A percentile compares a stretch with the other conserved stretches of the same genome.
phyloP scores from a whole-genome alignment of 2,797 vertebrate species.

The Triplophysa bombifrons region DNA sequence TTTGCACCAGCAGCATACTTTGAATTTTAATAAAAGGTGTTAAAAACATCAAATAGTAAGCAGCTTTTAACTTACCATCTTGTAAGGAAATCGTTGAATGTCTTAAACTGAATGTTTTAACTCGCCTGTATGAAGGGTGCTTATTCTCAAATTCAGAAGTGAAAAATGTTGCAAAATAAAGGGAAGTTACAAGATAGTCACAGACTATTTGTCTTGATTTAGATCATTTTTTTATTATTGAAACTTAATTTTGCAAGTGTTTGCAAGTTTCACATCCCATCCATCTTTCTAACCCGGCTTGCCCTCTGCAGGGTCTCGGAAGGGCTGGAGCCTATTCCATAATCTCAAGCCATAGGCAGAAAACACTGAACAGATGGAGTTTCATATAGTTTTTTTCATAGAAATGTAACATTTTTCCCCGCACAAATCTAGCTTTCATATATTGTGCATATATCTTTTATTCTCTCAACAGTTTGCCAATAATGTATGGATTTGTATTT shows the following conservation, averaged over 20 bases:
- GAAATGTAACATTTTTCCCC: background rate
- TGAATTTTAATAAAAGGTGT: background rate
- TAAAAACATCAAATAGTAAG: background rate
- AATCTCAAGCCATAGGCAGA: background rate
- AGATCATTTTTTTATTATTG: conserved; percentile 11
- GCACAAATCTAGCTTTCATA: background rate
- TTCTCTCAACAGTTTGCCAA: background rate
- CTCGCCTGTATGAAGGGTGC: conserved; percentile 1
- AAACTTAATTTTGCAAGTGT: conserved; percentile 33
- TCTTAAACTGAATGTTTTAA: conserved; percentile 18
- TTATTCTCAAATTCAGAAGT: conserved; percentile 44
- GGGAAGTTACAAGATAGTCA: conserved; percentile 49
- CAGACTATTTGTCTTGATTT: background rate
- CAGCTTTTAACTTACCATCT: conserved; percentile 51
- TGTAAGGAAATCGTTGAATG: conserved; percentile 11
- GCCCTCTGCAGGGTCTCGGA: no score
- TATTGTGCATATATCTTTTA: background rate
- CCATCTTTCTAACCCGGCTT: background rate
- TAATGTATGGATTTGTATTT: background rate
- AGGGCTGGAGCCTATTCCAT: background rate
- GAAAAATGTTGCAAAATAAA: conserved; percentile 42
- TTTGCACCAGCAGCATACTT: background rate
- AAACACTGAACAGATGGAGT: background rate
- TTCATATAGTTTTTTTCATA: conserved; percentile 47
- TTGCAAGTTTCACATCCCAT: conserved; percentile 52